Percentiles rank a stretch among this genome's conserved stretches.
Conservation (phyloP, 1,140 invertebrate genomes). For the Alviniconcha marisindica region DNA sequence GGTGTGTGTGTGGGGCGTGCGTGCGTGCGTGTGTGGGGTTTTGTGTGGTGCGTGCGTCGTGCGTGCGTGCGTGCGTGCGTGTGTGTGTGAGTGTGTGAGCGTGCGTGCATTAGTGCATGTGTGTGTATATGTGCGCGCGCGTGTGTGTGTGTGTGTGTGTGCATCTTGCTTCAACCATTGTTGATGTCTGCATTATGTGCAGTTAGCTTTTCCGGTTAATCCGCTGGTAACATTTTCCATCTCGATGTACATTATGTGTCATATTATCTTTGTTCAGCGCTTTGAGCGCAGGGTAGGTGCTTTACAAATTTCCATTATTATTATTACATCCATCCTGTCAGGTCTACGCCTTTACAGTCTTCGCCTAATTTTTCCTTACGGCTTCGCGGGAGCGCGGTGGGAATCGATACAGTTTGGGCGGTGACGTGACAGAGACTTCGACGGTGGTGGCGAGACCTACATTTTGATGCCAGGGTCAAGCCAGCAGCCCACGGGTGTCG, state of each 20-base stretch:
- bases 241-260: neutral
- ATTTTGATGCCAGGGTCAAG: too few relatives aligned
- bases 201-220: neutral
- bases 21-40: too few relatives aligned
- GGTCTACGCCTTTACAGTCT: too few relatives aligned
- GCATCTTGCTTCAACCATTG: neutral
- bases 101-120: neutral
- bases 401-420: too few relatives aligned
- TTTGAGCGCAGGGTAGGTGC: neutral
- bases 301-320: neutral
- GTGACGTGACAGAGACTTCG: too few relatives aligned
- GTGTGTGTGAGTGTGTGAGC: neutral
- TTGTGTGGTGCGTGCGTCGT: too few relatives aligned
- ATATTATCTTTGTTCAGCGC: neutral
- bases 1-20: too few relatives aligned
- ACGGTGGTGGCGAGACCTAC: too few relatives aligned
- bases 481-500: too few relatives aligned
- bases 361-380: too few relatives aligned
- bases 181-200: slow-evolving; percentile 1
- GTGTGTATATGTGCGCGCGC: neutral
- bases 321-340: neutral
- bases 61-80: neutral
- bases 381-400: too few relatives aligned
- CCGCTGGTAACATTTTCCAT: neutral
- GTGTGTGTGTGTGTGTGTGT: neutral